These are phyloP conservation scores for Amblyornis subalaris DNA, from an alignment of 2,113 vertebrate species.

Conservation along the genomic window DNA sequence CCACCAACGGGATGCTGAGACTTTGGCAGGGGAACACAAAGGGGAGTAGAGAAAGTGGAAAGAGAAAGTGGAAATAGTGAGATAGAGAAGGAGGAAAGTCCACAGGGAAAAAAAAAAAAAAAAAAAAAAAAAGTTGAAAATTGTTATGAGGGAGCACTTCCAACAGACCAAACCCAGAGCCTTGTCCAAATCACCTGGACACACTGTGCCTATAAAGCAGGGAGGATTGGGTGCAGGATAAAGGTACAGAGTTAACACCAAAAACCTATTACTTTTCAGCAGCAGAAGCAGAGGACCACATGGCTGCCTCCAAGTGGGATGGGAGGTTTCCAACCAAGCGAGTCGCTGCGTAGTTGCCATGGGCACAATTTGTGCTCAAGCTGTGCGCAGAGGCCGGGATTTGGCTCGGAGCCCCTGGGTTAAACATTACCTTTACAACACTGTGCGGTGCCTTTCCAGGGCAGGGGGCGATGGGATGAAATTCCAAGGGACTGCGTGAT, in stretches of 20 bases:
- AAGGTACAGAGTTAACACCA: neutral
- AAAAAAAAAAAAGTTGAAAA: neutral
- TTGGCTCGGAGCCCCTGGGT: conserved; percentile 39
- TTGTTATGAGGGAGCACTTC: neutral
- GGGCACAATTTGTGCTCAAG: conserved; percentile 56
- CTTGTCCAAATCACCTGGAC: neutral
- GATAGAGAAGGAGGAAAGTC: neutral
- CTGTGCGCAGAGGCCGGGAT: conserved; percentile 11
- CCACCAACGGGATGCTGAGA: neutral
- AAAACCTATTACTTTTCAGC: conserved; percentile 12
- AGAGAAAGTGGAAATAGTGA: neutral
- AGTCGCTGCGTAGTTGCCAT: conserved; percentile 12
- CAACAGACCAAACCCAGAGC: neutral
- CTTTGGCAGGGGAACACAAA: neutral
- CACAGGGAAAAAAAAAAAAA: neutral
- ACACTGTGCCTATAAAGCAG: neutral
- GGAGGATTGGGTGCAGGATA: neutral
- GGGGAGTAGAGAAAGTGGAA: neutral
- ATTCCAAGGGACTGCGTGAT: neutral
- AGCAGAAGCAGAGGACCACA: conserved; percentile 33
- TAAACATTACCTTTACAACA: conserved; percentile 29
- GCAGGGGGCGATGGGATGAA: neutral
- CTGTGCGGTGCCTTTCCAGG: neutral
- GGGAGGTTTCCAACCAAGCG: conserved; percentile 22
- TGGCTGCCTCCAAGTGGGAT: conserved; percentile 18